Evolutionary conservation across 1,140 invertebrate genomes (phyloP), one percentile per base, ranked within the genome.

Genomic region (Latrodectus geometricus): DNA sequence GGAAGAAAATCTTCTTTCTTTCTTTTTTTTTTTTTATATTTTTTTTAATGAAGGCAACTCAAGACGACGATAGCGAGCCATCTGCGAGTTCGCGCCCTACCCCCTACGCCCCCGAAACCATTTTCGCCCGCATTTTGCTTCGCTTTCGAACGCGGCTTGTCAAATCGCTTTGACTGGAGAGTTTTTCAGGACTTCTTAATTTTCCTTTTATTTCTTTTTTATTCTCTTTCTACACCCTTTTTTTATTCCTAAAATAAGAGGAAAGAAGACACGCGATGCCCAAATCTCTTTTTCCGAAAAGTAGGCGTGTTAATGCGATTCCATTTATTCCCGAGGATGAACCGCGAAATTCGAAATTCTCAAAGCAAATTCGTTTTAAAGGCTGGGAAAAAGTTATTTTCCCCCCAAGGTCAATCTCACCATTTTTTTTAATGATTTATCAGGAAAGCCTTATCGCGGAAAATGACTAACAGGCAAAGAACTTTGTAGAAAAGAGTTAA

Each of bases 31-130:
- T 35, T 35, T 35, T 35, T 35, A 35, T 35, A 35, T 35, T 35
- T 35, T 35, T 35, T 83, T 81, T 81, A 83, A 83, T 83, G 80
- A 83, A 83, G 80, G 80, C 80, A 74, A 83, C 80, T 52, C 70
- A 83, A 83, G 80, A 83, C 80, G 80, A 23, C 49, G 80, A 83
- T 83, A 73, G 80, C 54, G 70, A 65, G 72, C 70, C 80, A 80
- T 80, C 78, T 80, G 78, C 50, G 49, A 50, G 54, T 23, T 23
- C 65, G 11, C 17, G 56, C 9, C 48, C 68, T 21, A 15, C 61
- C 68, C 48, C n/a, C 49, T 11, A 17, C 65, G 17, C 17, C 68
- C 68, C 54, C 54, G 17, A 61, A 14, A 61, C 11, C 54, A 61
- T 61, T 61, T 61, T 61, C 54, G 3, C 17, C 11, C 54, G 54